Evolutionary conservation across 2,797 vertebrate species (phyloP).

Genomic region (Acanthis flammea): DNA sequence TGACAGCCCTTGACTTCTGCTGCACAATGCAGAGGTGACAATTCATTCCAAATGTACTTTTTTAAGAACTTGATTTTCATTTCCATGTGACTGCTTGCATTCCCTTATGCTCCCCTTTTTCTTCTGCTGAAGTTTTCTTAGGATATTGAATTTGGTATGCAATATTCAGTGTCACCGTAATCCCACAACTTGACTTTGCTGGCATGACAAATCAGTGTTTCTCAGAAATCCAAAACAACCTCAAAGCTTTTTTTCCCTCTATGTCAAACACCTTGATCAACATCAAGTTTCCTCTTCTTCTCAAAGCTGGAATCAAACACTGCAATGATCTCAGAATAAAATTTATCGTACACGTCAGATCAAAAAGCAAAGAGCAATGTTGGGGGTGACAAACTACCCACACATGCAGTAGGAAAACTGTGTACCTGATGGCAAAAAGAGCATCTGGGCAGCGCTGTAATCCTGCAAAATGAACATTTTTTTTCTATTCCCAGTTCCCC

Average conservation of each 20-base stretch:
- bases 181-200: background rate
- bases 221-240: background rate
- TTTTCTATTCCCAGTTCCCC: background rate
- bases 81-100: background rate
- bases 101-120: background rate
- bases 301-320: background rate
- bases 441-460: background rate
- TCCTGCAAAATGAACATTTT: background rate
- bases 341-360: background rate
- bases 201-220: background rate
- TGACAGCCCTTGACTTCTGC: background rate
- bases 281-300: background rate
- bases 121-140: background rate
- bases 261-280: background rate
- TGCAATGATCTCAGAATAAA: background rate
- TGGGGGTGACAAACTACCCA: background rate
- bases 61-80: background rate
- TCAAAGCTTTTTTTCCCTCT: background rate
- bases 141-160: background rate
- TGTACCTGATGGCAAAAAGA: background rate
- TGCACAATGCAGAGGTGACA: background rate
- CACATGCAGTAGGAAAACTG: background rate
- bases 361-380: background rate
- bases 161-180: background rate
- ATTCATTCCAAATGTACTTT: background rate